Evolutionary conservation across 2,797 vertebrate species (phyloP), one percentile per base, ranked within the genome.

Genomic region (Varecia variegata): DNA sequence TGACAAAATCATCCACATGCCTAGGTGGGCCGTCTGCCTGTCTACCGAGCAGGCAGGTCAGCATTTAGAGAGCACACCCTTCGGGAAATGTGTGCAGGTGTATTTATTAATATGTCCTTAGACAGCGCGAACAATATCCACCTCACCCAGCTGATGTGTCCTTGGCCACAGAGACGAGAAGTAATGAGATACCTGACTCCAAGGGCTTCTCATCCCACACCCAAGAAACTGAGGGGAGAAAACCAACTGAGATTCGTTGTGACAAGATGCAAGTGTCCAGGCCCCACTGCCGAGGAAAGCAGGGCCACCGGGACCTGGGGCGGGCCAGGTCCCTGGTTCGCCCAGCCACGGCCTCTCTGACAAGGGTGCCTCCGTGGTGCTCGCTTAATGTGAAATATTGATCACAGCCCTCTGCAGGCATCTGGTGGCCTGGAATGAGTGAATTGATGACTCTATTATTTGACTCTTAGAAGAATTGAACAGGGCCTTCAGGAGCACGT

Each of bases 361-460:
- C 1, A 4, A 0, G 10, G 3, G 10, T 58, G 23, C 11, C 56
- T 13, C 25, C 11, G 1, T 5, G 56, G 25, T 11, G 23, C 23
- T 1, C 11, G 1, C 56, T 58, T 12, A 27, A 11, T 12, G 25
- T 27, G 56, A 12, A 58, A 11, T 27, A 58, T 58, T 2, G 56
- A 27, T 27, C 56, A 12, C 23, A 12, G 17, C 62, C 62, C 17
- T 35, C 7, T n/a, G 17, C 32, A 18, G 62, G 32, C 32, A 67
- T 67, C 32, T 18, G 15, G 15, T 18, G 32, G 62, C 15, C 32
- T n/a, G 62, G 62, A 1, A n/a, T 9, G 62, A n/a, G 62, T n/a
- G 1, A 9, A 8, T 18, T 67, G 62, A n/a, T 8, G 62, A 18
- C 62, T 67, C 62, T 67, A 15, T 67, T 32, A 32, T 18, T 9